Evolutionary conservation across 1,140 invertebrate species (phyloP).

Genomic region (Pogonus chalceus): DNA sequence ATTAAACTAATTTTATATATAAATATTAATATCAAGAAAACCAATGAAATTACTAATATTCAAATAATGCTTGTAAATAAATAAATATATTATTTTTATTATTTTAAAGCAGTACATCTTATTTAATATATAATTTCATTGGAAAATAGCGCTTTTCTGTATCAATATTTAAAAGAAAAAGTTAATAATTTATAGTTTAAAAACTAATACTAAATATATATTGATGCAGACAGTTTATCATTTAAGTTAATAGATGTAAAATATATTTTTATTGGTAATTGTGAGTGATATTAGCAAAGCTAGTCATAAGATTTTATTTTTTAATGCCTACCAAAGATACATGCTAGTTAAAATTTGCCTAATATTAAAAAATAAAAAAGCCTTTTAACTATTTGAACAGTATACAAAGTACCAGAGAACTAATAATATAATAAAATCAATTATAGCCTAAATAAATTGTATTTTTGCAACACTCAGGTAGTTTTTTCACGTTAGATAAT

Average conservation of each 20-base stretch:
- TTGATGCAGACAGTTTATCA: background rate
- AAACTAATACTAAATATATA: background rate
- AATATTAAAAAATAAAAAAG: background rate
- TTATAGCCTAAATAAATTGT: background rate
- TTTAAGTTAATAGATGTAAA: background rate
- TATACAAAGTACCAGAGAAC: background rate
- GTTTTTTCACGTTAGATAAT: background rate
- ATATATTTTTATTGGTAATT: background rate
- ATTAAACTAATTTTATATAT: background rate
- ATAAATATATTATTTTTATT: no score
- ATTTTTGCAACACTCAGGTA: conserved; percentile 6
- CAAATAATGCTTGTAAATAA: no score
- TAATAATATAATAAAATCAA: background rate
- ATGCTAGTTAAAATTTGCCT: conserved; percentile 1
- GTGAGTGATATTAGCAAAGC: conserved; percentile 7
- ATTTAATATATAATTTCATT: background rate
- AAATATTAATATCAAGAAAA: background rate
- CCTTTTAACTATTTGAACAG: background rate
- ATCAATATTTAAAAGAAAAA: background rate
- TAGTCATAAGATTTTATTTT: conserved; percentile 8
- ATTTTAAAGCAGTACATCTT: background rate
- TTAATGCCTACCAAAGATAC: conserved; percentile 5
- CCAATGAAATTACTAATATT: conserved; percentile 2
- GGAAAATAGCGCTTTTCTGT: background rate
- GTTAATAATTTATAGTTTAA: background rate